phyloP scores from a whole-genome alignment of 2,888 invertebrate genomes.

The Thumatha senex region DNA sequence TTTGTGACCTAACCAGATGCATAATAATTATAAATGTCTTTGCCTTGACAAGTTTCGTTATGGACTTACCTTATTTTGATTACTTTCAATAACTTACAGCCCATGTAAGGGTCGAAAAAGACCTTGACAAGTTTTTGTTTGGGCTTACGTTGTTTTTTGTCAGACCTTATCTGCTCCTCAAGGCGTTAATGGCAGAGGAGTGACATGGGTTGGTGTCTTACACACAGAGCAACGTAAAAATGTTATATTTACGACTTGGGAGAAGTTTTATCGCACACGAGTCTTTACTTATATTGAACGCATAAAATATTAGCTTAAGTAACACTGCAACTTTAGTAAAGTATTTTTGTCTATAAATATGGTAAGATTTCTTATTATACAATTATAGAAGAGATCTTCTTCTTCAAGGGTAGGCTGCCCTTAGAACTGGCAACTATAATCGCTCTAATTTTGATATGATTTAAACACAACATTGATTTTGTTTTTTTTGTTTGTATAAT shows the following conservation, averaged over 20 bases:
- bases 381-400: too few relatives aligned
- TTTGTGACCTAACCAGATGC: too few relatives aligned
- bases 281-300: too few relatives aligned
- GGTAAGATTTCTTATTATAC: too few relatives aligned
- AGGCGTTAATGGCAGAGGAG: slow-evolving; percentile 7
- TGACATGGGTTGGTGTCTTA: slow-evolving; percentile 20
- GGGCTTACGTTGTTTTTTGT: neutral
- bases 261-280: neutral
- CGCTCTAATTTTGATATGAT: too few relatives aligned
- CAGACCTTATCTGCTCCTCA: neutral
- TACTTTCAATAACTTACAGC: slow-evolving; percentile 5
- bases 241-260: neutral
- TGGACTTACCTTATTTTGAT: slow-evolving; percentile 4
- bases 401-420: too few relatives aligned
- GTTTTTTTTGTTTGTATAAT: too few relatives aligned
- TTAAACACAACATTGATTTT: too few relatives aligned
- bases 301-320: too few relatives aligned
- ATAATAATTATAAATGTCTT: neutral
- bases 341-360: too few relatives aligned
- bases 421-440: too few relatives aligned
- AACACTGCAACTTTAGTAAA: too few relatives aligned
- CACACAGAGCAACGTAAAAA: neutral
- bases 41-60: slow-evolving; percentile 14
- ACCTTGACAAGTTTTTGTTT: slow-evolving; percentile 5
- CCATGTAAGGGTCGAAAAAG: neutral